phyloP scores from a whole-genome alignment of 2,797 vertebrate genomes.

The Mormyrops boulengeri region DNA sequence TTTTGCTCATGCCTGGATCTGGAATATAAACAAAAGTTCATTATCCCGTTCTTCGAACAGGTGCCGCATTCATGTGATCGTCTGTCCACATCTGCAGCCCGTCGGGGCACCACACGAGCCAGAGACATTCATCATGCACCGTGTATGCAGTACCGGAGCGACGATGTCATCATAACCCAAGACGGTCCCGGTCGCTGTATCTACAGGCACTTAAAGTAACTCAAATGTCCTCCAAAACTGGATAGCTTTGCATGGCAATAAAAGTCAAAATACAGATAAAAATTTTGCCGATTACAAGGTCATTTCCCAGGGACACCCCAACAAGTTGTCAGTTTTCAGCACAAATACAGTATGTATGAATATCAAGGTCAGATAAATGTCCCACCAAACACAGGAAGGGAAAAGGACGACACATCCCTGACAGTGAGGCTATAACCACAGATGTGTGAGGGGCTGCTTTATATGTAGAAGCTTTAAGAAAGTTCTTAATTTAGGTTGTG shows the following conservation, averaged over 20 bases:
- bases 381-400: neutral
- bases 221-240: neutral
- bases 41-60: neutral
- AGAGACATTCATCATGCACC: neutral
- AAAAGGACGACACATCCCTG: neutral
- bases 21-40: neutral
- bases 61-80: neutral
- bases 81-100: neutral
- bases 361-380: neutral
- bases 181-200: neutral
- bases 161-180: neutral
- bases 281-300: neutral
- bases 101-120: neutral
- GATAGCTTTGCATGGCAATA: neutral
- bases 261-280: neutral
- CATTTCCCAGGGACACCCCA: neutral
- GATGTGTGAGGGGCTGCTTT: neutral
- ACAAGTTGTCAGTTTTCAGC: neutral
- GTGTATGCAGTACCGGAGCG: neutral
- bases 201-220: neutral
- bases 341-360: neutral
- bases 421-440: too few species aligned
- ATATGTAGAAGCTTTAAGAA: neutral
- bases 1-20: neutral
- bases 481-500: neutral